Evolutionary conservation across 2,797 vertebrate genomes (phyloP), one percentile per base, ranked within the genome.

Genomic region (Nyctalus aviator): DNA sequence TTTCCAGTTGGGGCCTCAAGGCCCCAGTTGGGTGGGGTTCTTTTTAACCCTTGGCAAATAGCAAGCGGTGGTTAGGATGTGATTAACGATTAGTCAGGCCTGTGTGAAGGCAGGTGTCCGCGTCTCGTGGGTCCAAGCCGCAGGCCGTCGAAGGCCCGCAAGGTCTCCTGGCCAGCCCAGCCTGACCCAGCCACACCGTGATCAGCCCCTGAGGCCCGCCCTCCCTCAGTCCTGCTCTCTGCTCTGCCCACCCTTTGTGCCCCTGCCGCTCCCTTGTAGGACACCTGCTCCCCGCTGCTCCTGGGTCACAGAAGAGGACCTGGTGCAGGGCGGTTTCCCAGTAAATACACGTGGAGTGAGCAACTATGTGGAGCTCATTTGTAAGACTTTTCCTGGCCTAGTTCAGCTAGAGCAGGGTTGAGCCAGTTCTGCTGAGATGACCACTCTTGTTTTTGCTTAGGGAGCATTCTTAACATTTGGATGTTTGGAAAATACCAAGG

Each of bases 401-500:
- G 66, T 84, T 84, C 30, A 79, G 68, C 21, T 91, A 21, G 35
- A 53, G 20, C 12, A 27, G n/a, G 44, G n/a, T n/a, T 57, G 46
- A 44, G 23, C 72, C 50, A 13, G 62, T 73, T 71, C 76, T 78
- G 72, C 64, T 27, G 78, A 68, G 59, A 59, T 35, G 8, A 81
- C 37, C 12, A 25, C 18, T 37, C 25, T 41, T 79, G 37, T 55
- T 81, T 77, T 85, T 78, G 35, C 82, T 82, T 66, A 82, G 14
- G 66, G 84, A 32, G 12, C n/a, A 35, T 53, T 37, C 44, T 64
- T 62, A 59, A 75, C 32, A 59, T 69, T 46, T 89, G 55, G 53
- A 77, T 68, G 32, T 32, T 87, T 93, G 64, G 41, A 68, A 79
- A 93, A 76, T 64, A 64, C 7, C 53, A 94, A 86, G 37, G 55